Base-by-base conservation (phyloP, 2,888 invertebrate genomes). In the Ochropleura leucogaster region DNA sequence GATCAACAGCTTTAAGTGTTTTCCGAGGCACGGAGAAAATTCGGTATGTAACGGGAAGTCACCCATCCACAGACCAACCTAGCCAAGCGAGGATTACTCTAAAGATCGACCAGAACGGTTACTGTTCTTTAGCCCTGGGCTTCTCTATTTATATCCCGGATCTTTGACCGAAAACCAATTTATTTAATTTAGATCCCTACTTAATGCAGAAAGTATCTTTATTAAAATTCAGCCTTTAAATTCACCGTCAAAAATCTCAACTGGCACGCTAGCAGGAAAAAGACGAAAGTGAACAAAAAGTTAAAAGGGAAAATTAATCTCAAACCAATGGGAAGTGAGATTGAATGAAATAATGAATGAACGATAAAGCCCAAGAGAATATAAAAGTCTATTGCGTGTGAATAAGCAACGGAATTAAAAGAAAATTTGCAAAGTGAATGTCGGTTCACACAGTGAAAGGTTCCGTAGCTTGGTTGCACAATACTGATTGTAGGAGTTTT, bases 331-430 rank as follows among this genome's bases (percentile, higher is more conserved):
- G 14, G 18, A 70, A 79, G 30, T 71, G 18, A 74, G 74, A 79
- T 74, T 72, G 75, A 75, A 83, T 72, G 68, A 74, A 83, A 74
- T 83, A 79, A 79, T 74, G 72, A 82, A 79, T 83, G 69, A 82
- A 75, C 72, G 69, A 83, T 79, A 72, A 79, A 82, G 60, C 72
- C 44, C 71, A 69, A 79, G 60, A 57, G 47, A 72, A 63, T 69
- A 74, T 82, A 67, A 82, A 72, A 80, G 60, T 70, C 30, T 71
- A 83, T 75, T 80, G 80, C 72, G 80, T 76, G 82, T 83, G 70
- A 84, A 68, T 65, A 70, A 72, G 68, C 63, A 69, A 76, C 68
- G 57, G 55, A 68, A 75, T 79, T 74, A 49, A 80, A 80, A 44
- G n/a, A 44, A 44, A 62, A 62, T 44, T n/a, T n/a, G 60, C 12